Evolutionary conservation across 1,140 invertebrate genomes (phyloP), one percentile per base, ranked within the genome.

Genomic region (Brachionus rotundiformis): DNA sequence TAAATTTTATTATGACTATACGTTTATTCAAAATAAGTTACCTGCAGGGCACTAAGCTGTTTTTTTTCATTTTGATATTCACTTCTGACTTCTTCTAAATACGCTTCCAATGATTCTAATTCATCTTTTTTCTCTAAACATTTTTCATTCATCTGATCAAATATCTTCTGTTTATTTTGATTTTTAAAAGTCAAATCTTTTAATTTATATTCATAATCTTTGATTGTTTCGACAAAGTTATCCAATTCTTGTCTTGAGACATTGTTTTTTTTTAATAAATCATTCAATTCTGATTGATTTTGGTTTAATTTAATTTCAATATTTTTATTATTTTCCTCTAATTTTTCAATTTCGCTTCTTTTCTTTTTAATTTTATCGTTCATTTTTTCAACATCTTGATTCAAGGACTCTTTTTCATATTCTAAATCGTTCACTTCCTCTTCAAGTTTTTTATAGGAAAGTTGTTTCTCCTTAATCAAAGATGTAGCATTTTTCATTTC

Each of bases 71-170:
- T 41, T 44, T 73, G 68, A 44, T 44, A 73, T 27, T 73, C 68
- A 25, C 10, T 73, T 44, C 27, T 73, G 10, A 73, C 8, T n/a
- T 73, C 68, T 23, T 73, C 68, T 23, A 73, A 41, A 29, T 73
- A 73, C 44, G 6, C 25, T 44, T 73, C 68, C 10, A 73, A 23
- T n/a, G 33, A 23, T 25, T 73, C 68, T 10, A 73, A 25, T 44
- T 73, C 68, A 10, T 73, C 68, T 73, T 73, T 73, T 73, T 73
- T 73, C 13, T 73, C 39, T 23, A 73, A 73, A 25, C 68, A 73
- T 29, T 73, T 73, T 44, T 73, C 36, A 29, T 44, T 73, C 10
- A 73, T 27, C 27, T 73, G 68, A 44, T 73, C 68, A 27, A 73
- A 44, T 10, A 73, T 13, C 13, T 23, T 44, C 25, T 73, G 68